phyloP scores from a whole-genome alignment of 2,888 invertebrate genomes.

The Eupithecia abbreviata region DNA sequence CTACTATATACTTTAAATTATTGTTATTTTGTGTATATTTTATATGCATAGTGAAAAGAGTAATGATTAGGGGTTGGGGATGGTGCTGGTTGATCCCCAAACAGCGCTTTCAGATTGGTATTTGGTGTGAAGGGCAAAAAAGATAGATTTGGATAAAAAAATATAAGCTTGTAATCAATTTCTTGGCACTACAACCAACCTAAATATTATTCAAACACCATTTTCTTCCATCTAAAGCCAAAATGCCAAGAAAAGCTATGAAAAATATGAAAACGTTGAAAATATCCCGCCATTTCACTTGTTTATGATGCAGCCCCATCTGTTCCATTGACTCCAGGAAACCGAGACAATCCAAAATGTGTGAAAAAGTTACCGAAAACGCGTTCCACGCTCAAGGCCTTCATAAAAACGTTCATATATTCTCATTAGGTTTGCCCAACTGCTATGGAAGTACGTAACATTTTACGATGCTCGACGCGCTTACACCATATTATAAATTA shows the following conservation, averaged over 20 bases:
- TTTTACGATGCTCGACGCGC: conserved; percentile 56
- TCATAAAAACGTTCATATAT: conserved; percentile 46
- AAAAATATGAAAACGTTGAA: conserved; percentile 10
- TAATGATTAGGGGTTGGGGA: too few relatives aligned
- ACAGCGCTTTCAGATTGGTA: too few relatives aligned
- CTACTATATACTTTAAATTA: too few relatives aligned
- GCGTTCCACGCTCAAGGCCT: conserved; percentile 36
- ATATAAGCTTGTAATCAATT: background rate
- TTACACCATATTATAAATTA: conserved; percentile 57
- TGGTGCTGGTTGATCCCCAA: too few relatives aligned
- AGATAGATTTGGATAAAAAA: too few relatives aligned
- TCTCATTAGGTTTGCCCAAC: conserved; percentile 46
- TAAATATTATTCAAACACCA: background rate
- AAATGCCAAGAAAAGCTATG: background rate
- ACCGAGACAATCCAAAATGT: conserved; percentile 31
- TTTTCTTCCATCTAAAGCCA: conserved; percentile 9
- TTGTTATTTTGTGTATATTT: too few relatives aligned
- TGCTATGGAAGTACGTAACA: conserved; percentile 45
- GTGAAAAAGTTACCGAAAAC: conserved; percentile 35
- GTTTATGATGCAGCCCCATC: conserved; percentile 29
- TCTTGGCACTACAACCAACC: background rate
- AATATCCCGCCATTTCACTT: conserved; percentile 20
- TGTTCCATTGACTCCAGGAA: conserved; percentile 35
- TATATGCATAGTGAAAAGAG: too few relatives aligned
- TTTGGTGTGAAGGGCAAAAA: too few relatives aligned